These are phyloP conservation scores for Clarias macrocephalus DNA, from an alignment of 2,113 vertebrate species.

Conservation along the genomic window DNA sequence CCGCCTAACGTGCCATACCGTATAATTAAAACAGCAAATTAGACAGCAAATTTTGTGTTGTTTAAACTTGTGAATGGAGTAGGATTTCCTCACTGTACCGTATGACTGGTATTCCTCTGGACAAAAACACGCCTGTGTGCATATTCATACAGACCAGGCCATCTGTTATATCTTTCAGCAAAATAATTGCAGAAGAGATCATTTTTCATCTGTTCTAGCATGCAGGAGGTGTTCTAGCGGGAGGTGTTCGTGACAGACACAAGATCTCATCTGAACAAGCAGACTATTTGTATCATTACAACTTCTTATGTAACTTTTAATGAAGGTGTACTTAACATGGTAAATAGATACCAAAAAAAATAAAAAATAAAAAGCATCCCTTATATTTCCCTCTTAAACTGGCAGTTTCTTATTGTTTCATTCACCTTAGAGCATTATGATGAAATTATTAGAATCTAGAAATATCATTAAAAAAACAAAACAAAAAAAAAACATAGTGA, in stretches of 20 bases:
- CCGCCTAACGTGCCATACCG: background rate
- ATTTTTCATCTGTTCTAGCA: conserved; percentile 47
- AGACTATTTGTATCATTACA: background rate
- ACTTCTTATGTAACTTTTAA: background rate
- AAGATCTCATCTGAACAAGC: conserved; percentile 13
- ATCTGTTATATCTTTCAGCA: conserved; percentile 45
- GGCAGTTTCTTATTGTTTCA: background rate
- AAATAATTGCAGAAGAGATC: conserved; percentile 43
- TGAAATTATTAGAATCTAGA: background rate
- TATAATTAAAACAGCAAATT: background rate
- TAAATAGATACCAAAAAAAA: too few relatives aligned
- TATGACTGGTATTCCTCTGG: conserved; percentile 16
- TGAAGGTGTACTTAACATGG: background rate
- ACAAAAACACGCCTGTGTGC: conserved; percentile 32
- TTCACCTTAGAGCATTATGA: background rate
- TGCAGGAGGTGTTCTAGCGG: conserved; percentile 20
- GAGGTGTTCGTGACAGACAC: conserved; percentile 10
- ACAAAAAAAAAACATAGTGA: background rate
- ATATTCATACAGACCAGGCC: conserved; percentile 40
- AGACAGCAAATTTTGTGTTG: background rate
- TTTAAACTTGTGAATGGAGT: conserved; percentile 9
- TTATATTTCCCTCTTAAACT: background rate
- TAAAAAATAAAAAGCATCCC: background rate
- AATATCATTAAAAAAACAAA: too few relatives aligned
- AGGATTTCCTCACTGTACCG: conserved; percentile 3